Percentiles rank a stretch among this genome's conserved stretches.
Evolutionary conservation across 2,113 vertebrate genomes (phyloP).

Genomic region (Athene cunicularia): DNA sequence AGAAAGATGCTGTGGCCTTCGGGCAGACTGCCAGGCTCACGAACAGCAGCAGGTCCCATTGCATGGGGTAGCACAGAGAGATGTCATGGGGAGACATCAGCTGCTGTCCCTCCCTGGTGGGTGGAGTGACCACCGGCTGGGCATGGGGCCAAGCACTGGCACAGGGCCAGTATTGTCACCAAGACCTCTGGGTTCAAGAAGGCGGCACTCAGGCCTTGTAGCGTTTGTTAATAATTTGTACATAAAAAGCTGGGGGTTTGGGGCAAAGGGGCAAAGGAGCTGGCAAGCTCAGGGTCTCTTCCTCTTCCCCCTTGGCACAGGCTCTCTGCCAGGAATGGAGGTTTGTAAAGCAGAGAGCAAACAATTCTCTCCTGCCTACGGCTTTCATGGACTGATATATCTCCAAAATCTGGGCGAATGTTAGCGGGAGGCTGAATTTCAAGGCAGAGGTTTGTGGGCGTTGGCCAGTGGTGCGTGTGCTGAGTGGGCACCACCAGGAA

Average conservation of each 20-base stretch:
- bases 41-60: neutral
- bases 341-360: neutral
- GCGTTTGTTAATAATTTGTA: neutral
- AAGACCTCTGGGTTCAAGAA: neutral
- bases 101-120: neutral
- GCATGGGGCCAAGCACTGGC: fast-evolving
- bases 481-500: neutral
- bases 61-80: neutral
- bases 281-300: neutral
- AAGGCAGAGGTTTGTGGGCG: neutral
- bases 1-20: neutral
- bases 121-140: neutral
- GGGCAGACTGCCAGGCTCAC: neutral
- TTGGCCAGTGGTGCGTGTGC: neutral
- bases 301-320: neutral
- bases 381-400: neutral
- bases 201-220: fast-evolving
- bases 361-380: neutral
- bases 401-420: neutral
- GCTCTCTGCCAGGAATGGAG: neutral
- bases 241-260: neutral
- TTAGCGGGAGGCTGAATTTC: neutral
- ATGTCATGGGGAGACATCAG: neutral
- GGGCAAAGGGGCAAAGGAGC: neutral
- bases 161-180: fast-evolving